Evolutionary conservation across 2,797 vertebrate species (phyloP).

Genomic region (Malacoraja senta): DNA sequence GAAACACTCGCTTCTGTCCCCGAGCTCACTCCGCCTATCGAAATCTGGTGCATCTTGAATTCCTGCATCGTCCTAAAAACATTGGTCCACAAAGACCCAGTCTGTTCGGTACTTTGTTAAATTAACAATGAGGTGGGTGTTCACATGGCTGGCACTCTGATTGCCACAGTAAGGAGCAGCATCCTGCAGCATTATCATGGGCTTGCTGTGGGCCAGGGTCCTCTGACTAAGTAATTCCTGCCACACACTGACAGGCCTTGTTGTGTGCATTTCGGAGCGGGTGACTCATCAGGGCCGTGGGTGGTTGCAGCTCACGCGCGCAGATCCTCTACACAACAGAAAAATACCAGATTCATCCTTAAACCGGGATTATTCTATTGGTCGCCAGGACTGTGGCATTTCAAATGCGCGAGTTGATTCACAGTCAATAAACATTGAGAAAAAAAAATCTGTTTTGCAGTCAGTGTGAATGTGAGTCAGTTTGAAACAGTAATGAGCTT

Average conservation of each 20-base stretch:
- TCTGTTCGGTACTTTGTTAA: background rate
- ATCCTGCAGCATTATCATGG: background rate
- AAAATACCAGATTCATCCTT: background rate
- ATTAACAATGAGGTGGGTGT: background rate
- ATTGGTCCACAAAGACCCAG: background rate
- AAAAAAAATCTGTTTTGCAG: background rate
- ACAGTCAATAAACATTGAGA: background rate
- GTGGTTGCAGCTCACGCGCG: background rate
- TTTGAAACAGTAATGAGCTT: background rate
- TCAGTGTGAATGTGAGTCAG: background rate
- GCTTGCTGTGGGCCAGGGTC: background rate
- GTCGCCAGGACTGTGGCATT: background rate
- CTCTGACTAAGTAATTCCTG: background rate
- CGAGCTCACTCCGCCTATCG: background rate
- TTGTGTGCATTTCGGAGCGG: background rate
- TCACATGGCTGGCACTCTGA: background rate
- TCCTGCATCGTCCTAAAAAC: background rate
- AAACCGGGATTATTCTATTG: background rate
- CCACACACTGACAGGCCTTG: background rate
- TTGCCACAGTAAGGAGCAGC: background rate
- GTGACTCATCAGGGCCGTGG: background rate
- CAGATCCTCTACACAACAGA: background rate
- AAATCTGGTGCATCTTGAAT: background rate
- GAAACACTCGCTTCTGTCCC: too few species aligned
- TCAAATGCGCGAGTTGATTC: background rate